phyloP scores from a whole-genome alignment of 2,888 invertebrate genomes.

The Chironomus tentans region DNA sequence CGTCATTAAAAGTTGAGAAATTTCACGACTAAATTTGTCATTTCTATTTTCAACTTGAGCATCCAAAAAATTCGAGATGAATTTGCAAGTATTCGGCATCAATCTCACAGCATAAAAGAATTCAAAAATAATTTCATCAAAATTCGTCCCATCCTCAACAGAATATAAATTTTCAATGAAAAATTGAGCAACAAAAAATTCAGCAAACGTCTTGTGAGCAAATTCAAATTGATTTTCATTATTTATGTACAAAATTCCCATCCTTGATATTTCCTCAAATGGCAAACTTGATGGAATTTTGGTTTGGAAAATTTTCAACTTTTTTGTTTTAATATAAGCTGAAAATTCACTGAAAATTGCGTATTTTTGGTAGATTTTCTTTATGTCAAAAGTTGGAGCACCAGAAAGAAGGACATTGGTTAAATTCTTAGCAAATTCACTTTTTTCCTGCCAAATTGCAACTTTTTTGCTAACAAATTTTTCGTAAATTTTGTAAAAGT shows the following conservation, averaged over 20 bases:
- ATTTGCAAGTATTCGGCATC: too few species aligned
- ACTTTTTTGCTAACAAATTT: background rate
- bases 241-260: background rate
- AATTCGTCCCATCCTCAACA: background rate
- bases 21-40: too few species aligned
- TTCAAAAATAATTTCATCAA: too few species aligned
- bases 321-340: background rate
- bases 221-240: background rate
- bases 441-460: background rate
- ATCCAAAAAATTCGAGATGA: too few species aligned
- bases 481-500: background rate
- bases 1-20: too few species aligned
- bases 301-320: background rate
- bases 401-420: background rate
- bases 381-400: background rate
- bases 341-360: background rate
- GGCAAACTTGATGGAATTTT: background rate
- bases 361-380: background rate
- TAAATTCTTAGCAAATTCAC: background rate
- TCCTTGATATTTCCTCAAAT: background rate
- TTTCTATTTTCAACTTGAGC: too few species aligned
- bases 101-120: too few species aligned
- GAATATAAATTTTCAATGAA: background rate
- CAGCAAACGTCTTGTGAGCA: background rate
- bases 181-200: background rate